Conservation (phyloP, 1,140 invertebrate genomes). For the Pristionchus pacificus region DNA sequence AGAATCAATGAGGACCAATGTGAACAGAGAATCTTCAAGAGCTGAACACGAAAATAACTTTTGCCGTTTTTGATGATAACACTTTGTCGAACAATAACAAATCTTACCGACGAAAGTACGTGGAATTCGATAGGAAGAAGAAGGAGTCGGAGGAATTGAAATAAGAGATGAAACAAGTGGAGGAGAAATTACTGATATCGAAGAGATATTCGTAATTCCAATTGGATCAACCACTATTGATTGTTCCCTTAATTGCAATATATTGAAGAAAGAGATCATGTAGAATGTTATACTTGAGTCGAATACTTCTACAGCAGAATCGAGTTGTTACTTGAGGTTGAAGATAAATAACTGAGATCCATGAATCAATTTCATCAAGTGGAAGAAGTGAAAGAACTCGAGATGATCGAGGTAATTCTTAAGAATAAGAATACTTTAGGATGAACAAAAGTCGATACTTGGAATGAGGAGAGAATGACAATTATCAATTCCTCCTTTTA, state of each 20-base stretch:
- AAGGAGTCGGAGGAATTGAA: conserved; percentile 21
- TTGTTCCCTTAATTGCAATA: not conserved
- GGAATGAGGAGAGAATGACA: conserved; percentile 50
- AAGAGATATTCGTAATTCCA: not conserved
- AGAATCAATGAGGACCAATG: conserved; percentile 49
- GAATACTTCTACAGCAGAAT: conserved; percentile 40
- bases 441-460: conserved; percentile 31
- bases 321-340: conserved; percentile 38
- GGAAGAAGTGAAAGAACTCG: conserved; percentile 32
- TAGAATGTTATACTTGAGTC: conserved; percentile 32
- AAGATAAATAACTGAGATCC: conserved; percentile 34
- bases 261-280: conserved; percentile 15
- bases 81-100: conserved; percentile 3
- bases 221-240: not conserved
- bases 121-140: conserved; percentile 45
- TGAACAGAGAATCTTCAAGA: conserved; percentile 46
- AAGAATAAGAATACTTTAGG: not conserved
- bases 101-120: conserved; percentile 48
- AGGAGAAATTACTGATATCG: not conserved
- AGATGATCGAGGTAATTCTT: not conserved
- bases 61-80: not conserved
- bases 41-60: conserved; percentile 26
- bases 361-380: conserved; percentile 40
- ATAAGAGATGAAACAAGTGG: not conserved
- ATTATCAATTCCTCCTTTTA: conserved; percentile 49